Conservation (phyloP, 2,797 vertebrate species). For the Poliocrania exsul region DNA sequence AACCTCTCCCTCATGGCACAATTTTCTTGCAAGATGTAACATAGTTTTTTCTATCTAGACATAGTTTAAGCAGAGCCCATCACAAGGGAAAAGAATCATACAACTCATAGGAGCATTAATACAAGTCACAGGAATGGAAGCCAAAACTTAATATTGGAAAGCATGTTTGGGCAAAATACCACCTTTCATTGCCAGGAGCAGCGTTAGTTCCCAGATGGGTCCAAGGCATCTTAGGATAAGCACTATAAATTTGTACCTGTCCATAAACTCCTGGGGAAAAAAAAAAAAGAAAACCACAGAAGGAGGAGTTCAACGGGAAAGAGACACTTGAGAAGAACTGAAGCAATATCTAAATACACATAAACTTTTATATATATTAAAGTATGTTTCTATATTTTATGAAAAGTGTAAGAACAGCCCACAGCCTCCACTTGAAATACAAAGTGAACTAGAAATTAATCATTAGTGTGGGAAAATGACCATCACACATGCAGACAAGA, state of each 20-base stretch:
- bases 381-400: neutral
- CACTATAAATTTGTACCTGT: constrained; percentile 70
- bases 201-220: constrained; percentile 66
- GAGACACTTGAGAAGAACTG: neutral
- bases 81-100: neutral
- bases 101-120: neutral
- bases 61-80: neutral
- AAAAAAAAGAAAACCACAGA: neutral
- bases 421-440: neutral
- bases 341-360: neutral
- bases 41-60: fast-evolving
- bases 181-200: constrained; percentile 81
- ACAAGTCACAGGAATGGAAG: neutral
- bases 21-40: neutral
- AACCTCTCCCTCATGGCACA: neutral
- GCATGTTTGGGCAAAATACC: neutral
- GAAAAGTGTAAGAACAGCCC: neutral
- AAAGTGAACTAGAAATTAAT: neutral
- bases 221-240: constrained; percentile 75
- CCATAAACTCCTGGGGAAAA: constrained; percentile 73
- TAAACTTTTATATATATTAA: neutral
- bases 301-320: neutral
- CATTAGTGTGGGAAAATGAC: neutral
- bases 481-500: neutral
- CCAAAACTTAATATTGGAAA: neutral